Base-by-base conservation (phyloP, 2,888 invertebrate genomes). In the Cephonodes hylas region DNA sequence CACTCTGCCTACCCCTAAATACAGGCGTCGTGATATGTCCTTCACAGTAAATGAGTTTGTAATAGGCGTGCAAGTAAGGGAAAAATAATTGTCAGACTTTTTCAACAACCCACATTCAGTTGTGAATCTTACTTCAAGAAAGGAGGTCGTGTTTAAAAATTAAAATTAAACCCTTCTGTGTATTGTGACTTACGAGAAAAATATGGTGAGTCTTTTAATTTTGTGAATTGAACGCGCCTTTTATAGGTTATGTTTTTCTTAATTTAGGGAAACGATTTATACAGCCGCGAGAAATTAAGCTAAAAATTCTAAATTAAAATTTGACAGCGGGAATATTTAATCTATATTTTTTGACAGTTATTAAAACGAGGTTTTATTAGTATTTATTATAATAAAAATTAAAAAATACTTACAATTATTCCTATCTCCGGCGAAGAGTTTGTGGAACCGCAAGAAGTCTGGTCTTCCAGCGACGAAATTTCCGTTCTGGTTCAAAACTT, bases 391-490 rank as follows among this genome's bases (percentile, higher is more conserved):
- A 42, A 46, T 56, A 48, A n/a, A 61, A 60, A 63, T 61, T 64
- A 65, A 63, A 64, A 64, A 61, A 66, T 84, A 95, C 97, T 97
- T 87, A 97, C 97, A 97, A 81, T 97, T 97, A 85, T 96, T 96
- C 61, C 97, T 93, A 86, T 97, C 96, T 34, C 96, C 97, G 27
- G 96, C 96, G 83, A 97, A 97, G 7, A 97, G 94, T 69, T 95
- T 94, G 77, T 97, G 95, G 82, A 96, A 97, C 18, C 97, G 91
- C 69, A 95, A 81, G 83, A 97, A 97, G 80, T 97, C 95, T 0
- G 97, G 97, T 8, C 97, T 93, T 10, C 97, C 96, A 1, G 96
- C 96, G 84, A 97, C 97, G 74, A 95, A 95, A 66, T 95, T 95
- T 3, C 97, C 97, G 76, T 96, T 96, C 65, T 95, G 94, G 78